Conservation (phyloP, 2,797 vertebrate genomes). For the Cottoperca gobio region DNA sequence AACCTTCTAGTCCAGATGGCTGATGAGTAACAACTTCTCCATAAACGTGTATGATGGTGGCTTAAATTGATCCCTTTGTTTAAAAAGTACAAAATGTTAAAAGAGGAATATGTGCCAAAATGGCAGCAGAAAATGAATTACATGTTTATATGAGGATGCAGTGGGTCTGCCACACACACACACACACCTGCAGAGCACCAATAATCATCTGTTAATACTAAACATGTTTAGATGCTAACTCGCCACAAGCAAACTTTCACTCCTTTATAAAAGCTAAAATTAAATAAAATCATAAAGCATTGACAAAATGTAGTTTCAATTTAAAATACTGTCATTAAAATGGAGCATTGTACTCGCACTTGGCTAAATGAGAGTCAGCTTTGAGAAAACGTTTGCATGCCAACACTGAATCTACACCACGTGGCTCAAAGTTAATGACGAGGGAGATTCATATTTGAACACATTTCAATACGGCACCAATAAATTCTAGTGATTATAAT, state of each 20-base stretch:
- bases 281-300: conserved; percentile 60
- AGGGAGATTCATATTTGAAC: conserved; percentile 21
- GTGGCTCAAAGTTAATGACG: conserved; percentile 40
- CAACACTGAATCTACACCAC: conserved; percentile 13
- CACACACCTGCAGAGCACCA: conserved; percentile 48
- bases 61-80: conserved; percentile 42
- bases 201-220: conserved; percentile 37
- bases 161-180: conserved; percentile 18
- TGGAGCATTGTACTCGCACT: conserved; percentile 31
- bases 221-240: conserved; percentile 22
- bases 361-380: conserved; percentile 5
- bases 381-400: conserved; percentile 8
- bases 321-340: conserved; percentile 72
- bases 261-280: conserved; percentile 35
- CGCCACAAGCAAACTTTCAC: conserved; percentile 3
- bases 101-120: conserved; percentile 31
- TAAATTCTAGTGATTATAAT: conserved; percentile 31
- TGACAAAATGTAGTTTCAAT: conserved; percentile 39
- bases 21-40: conserved; percentile 6
- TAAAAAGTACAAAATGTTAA: conserved; percentile 45
- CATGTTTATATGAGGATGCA: conserved; percentile 8
- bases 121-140: conserved; percentile 14
- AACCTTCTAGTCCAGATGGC: background rate
- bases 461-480: conserved; percentile 38
- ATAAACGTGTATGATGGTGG: conserved; percentile 10